Base-by-base conservation (phyloP, 2,797 vertebrate species). In the Gallinago nigripennis region DNA sequence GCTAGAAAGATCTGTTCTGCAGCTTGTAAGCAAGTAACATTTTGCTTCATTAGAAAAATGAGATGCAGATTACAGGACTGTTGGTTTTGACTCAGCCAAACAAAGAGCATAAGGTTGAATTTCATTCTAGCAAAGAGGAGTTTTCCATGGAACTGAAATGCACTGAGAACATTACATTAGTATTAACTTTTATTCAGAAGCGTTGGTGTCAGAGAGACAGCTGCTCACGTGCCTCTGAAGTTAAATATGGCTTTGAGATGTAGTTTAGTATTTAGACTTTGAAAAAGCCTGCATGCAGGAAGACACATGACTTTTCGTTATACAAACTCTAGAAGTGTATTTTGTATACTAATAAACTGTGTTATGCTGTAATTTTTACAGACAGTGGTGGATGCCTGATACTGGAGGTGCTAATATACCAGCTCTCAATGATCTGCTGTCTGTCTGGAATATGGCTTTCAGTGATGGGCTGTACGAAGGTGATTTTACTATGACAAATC, bases 371-470 rank as follows among this genome's bases (percentile, higher is more conserved):
- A 16, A 54, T 71, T 82, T 92, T 86, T 81, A 14, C 91, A 99
- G 99, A 91, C 99, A 99, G 88, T 99, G 99, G 99, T 99, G 99
- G 99, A 99, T 99, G 99, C 99, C 99, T 0, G 99, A 99, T 97
- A 99, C 99, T 21, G 99, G 99, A 95, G 99, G 99, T 61, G 99
- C 99, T 66, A 99, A 99, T 37, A 96, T 99, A 63, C 99, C 99
- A 24, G 99, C 99, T 35, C 97, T 99, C 72, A 99, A 99, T 6
- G 99, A 99, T 88, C 98, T 99, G 82, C 98, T 99, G 69, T 99
- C 99, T 3, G 98, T 99, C 80, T 99, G 99, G 99, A 99, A 98
- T 33, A 99, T 99, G 99, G 99, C 98, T 28, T 99, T 99, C 94
- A 99, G 99, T 9, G 99, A 99, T 2, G 99, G 99, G 41, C 98